Percentiles rank a stretch among this genome's conserved stretches.
These are phyloP conservation scores for Alectoris magna DNA, from an alignment of 2,797 vertebrate genomes.

Conservation along the genomic window DNA sequence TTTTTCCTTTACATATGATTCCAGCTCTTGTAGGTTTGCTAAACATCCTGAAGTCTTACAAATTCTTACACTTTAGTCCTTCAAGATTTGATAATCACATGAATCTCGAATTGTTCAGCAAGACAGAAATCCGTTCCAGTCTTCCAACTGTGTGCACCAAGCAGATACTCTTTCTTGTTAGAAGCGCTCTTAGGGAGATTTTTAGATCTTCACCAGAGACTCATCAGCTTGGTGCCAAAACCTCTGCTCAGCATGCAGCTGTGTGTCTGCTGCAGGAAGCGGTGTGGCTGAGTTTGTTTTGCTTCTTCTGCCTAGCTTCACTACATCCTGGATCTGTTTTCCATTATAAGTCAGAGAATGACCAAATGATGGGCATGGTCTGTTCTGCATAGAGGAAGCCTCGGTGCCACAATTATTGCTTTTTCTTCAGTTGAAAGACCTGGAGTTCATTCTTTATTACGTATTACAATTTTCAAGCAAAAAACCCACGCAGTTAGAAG, in stretches of 20 bases:
- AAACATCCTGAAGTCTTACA: background rate
- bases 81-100: background rate
- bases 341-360: background rate
- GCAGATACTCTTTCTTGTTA: background rate
- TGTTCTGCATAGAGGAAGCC: background rate
- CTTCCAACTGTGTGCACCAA: background rate
- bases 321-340: background rate
- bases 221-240: background rate
- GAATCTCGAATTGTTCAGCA: background rate
- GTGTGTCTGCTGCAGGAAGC: rapidly evolving
- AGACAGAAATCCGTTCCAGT: background rate
- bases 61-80: background rate
- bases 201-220: background rate
- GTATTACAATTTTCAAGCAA: background rate
- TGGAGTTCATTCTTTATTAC: background rate
- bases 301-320: background rate
- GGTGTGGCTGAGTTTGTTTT: background rate
- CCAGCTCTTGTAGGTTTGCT: background rate
- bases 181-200: background rate
- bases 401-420: background rate
- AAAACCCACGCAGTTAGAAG: background rate
- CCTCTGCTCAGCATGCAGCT: background rate
- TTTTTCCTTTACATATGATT: background rate
- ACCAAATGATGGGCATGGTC: background rate
- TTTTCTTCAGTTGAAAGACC: background rate